phyloP scores from a whole-genome alignment of 64 coral and sea anemone genomes.

The Pocillopora damicornis region DNA sequence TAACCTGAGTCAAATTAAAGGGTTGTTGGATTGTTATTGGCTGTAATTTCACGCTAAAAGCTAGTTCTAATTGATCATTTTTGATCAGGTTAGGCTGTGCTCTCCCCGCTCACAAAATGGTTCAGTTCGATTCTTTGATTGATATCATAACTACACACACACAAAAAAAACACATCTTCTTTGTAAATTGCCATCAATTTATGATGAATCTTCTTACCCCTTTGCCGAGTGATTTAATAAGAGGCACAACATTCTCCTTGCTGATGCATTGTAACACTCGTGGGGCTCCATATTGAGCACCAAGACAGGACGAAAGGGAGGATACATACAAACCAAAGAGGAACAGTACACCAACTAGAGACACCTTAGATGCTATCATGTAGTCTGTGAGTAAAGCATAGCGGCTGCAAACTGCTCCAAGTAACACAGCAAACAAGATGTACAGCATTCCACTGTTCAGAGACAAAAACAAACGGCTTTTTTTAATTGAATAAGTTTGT shows the following conservation, averaged over 20 bases:
- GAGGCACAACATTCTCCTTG: slow-evolving; percentile 87
- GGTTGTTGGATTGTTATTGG: too few species aligned
- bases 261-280: slow-evolving; percentile 87
- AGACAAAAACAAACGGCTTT: background rate
- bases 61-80: too few species aligned
- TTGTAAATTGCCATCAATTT: too few species aligned
- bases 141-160: too few species aligned
- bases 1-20: too few species aligned
- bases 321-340: slow-evolving; percentile 97
- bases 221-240: slow-evolving; percentile 85
- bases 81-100: too few species aligned
- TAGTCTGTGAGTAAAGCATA: slow-evolving; percentile 85
- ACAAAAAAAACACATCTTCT: too few species aligned
- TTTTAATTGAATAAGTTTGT: background rate
- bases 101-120: too few species aligned
- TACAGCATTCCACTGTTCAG: slow-evolving; percentile 85
- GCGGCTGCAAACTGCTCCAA: slow-evolving; percentile 90
- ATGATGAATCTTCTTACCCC: slow-evolving; percentile 56
- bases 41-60: too few species aligned
- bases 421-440: slow-evolving; percentile 89
- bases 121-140: too few species aligned
- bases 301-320: slow-evolving; percentile 90
- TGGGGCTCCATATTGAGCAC: slow-evolving; percentile 87
- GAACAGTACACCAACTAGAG: slow-evolving; percentile 88
- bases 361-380: slow-evolving; percentile 98